Base-by-base conservation (phyloP, 2,888 invertebrate species). In the Rotaria sp. region DNA sequence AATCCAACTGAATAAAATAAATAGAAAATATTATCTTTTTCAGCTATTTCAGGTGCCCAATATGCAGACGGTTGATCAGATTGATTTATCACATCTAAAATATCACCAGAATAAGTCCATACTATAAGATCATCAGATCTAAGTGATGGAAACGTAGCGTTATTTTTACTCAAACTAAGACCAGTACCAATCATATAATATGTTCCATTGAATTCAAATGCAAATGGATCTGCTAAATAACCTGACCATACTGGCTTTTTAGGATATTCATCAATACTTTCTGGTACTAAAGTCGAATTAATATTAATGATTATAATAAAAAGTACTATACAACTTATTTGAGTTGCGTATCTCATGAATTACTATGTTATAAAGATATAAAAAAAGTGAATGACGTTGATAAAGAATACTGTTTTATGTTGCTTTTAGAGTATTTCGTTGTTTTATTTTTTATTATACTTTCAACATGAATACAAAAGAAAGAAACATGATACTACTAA, bases 1-100 rank as follows among this genome's bases (percentile, higher is more conserved):
- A 67, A 67, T 67, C 67, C 67, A 67, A 30, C 67, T 13, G 67
- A 67, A 35, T 67, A 67, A 21, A 67, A 67, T 67, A 67, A 67
- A 67, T 67, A 67, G 35, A 35, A 67, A 5, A 67, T 38, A 67
- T 67, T 67, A 67, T 67, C 67, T 67, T 67, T 35, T 35, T 67
- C 67, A 67, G 67, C 67, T 67, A 67, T 67, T 35, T 67, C 67
- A 21, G 67, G 67, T 67, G 67, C 67, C 67, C 67, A 67, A 38
- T 67, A 67, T 35, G 13, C 1, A 38, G 2, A 8, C 7, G 67
- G 67, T 67, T 67, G 30, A 30, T 21, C 30, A 35, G 67, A 5
- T 21, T 67, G 67, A 4, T 35, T 4, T 21, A 35, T 67, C 1
- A 35, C 35, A 30, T 67, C 4, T 21, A 67, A 35, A 67, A 67